Evolutionary conservation across 2,113 vertebrate genomes (phyloP).

Genomic region (Rousettus leschenaultii): DNA sequence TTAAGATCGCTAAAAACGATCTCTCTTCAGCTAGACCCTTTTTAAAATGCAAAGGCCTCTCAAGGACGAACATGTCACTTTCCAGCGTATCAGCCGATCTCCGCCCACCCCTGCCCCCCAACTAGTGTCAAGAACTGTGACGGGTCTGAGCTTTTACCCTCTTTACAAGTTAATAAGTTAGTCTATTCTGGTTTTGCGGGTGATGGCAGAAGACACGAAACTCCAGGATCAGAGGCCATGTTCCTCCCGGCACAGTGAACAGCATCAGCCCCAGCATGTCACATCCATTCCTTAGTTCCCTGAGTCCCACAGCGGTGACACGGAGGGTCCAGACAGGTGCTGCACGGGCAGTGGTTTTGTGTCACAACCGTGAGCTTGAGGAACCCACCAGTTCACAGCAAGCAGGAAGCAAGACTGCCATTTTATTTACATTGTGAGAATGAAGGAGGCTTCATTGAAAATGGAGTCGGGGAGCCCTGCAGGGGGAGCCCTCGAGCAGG

Average conservation of each 20-base stretch:
- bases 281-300: background rate
- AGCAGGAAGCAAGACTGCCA: background rate
- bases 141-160: background rate
- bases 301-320: background rate
- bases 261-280: background rate
- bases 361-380: background rate
- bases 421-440: no score
- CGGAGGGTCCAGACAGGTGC: background rate
- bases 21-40: background rate
- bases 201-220: background rate
- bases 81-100: background rate
- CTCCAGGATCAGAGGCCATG: background rate
- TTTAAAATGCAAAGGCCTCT: background rate
- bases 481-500: no score
- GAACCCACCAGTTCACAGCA: background rate
- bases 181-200: background rate
- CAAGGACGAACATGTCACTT: background rate
- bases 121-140: background rate
- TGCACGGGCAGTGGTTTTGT: background rate
- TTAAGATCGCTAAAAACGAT: background rate
- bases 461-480: no score
- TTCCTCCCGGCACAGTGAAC: background rate
- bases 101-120: background rate
- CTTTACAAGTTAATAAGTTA: background rate
- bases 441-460: no score